Evolutionary conservation across 2,113 vertebrate genomes (phyloP), one percentile per base, ranked within the genome.

Genomic region (Alectura lathami): DNA sequence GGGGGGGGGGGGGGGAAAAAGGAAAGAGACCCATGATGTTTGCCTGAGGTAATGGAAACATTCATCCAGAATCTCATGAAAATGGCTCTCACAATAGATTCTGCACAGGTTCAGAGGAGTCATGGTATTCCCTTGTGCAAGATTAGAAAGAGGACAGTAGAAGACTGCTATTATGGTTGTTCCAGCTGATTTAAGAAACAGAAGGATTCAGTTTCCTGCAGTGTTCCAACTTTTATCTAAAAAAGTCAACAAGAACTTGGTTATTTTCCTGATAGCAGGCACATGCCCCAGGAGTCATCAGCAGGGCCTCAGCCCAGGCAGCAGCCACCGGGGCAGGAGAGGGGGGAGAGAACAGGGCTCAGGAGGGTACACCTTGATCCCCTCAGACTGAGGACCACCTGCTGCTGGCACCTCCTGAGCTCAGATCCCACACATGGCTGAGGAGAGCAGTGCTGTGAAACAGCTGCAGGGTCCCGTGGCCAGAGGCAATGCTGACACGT

Each of bases 21-120:
- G 11, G 38, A 2, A 75, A 80, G 3, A 43, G 1, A 63, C 34
- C 34, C 83, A 29, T 60, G 90, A 62, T 84, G 80, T 89, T 92
- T 91, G 89, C 70, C 78, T 92, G 89, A 94, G 74, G 84, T 91
- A 94, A 96, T 92, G 80, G 93, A 91, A 96, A 96, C 53, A 63
- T 18, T 81, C 79, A 85, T 86, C 10, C 60, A 17, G 66, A 92
- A 50, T 12, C 56, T 62, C 51, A 88, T 1, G 27, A 68, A 94
- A 94, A 94, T 1, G 75, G 51, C 48, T 86, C 73, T 90, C 1
- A 4, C 73, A 96, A 70, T 5, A 89, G 72, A 88, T 43, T 80
- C 76, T 75, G 47, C 80, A 84, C 50, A 86, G 66, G 48, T 54
- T 86, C 45, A 86, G 95, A 90, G 66, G 38, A 87, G 51, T 59